Base-by-base conservation (phyloP, 2,888 invertebrate species). In the Sialis lutaria region DNA sequence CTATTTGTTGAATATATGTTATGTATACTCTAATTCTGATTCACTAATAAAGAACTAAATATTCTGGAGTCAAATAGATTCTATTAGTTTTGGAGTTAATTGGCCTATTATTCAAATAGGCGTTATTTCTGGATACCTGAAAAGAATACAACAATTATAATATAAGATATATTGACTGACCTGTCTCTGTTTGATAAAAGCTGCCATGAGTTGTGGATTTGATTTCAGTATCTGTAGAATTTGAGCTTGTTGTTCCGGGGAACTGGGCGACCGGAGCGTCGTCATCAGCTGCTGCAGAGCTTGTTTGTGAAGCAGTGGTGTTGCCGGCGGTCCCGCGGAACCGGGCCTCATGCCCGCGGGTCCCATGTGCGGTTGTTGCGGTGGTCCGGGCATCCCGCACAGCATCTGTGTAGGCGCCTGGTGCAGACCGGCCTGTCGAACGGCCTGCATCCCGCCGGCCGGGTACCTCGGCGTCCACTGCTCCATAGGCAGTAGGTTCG, bases 171-270 rank as follows among this genome's bases (percentile, higher is more conserved):
- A 4, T 22, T 22, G 12, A 54, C 61, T 53, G 54, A 75, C 78
- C 68, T 84, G 81, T 61, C 87, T 72, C 64, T 89, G 88, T 60
- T 91, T 90, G 54, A 95, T 86, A 61, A 91, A 91, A 47, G 92
- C 90, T 48, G 92, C 90, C 90, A 95, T 93, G 42, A 96, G 73
- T 57, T 88, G 89, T 39, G 95, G 95, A 68, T 93, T 91, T 53
- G 86, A 83, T 67, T 92, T 92, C 52, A 95, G 75, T 59, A 95
- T 90, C 58, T 83, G 80, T 51, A 93, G 71, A 50, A 89, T 80
- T 67, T 88, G 85, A 60, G 84, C 84, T 60, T 95, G 93, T 61
- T 95, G 93, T 60, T 93, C 90, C 53, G 85, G 86, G 44, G 88
- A 84, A 56, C 83, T 83, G 46, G 93, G 92, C 56, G 87, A 88